These are phyloP conservation scores for Macrotrachela quadricornifera DNA, from an alignment of 1,140 invertebrate species.

Conservation along the genomic window DNA sequence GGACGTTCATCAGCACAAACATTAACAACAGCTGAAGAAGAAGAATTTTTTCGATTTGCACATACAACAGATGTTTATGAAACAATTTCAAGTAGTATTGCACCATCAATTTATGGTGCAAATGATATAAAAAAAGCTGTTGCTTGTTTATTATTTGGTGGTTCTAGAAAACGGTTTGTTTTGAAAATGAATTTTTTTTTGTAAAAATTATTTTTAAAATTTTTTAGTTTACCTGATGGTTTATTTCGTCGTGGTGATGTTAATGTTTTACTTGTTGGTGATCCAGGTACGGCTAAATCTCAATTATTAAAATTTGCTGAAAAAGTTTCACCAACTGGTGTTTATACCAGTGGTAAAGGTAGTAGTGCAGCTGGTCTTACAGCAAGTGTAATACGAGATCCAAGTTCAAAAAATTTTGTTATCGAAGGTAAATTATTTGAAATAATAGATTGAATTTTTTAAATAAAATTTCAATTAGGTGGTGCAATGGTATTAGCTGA, in stretches of 20 bases:
- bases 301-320: slow-evolving; percentile 95
- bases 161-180: slow-evolving; percentile 41
- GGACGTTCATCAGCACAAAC: slow-evolving; percentile 35
- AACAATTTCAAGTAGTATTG: slow-evolving; percentile 65
- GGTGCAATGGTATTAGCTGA: slow-evolving; percentile 98
- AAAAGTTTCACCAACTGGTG: slow-evolving; percentile 73
- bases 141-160: slow-evolving; percentile 80
- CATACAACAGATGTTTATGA: slow-evolving; percentile 67
- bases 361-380: slow-evolving; percentile 94
- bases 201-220: too few relatives aligned
- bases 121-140: slow-evolving; percentile 91
- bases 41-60: slow-evolving; percentile 63
- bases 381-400: slow-evolving; percentile 84
- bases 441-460: too few relatives aligned
- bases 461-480: too few relatives aligned
- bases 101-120: slow-evolving; percentile 87
- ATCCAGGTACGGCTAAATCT: slow-evolving; percentile 95
- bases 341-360: slow-evolving; percentile 96
- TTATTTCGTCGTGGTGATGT: slow-evolving; percentile 83
- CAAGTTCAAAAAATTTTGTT: slow-evolving; percentile 71
- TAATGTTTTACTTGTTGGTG: slow-evolving; percentile 78
- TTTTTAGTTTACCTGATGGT: slow-evolving; percentile 82
- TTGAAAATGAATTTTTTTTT: too few relatives aligned
- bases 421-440: slow-evolving; percentile 73
- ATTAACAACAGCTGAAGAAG: slow-evolving; percentile 52